Evolutionary conservation across 2,888 invertebrate species (phyloP).

Genomic region (Trypoxylon attenuatum): DNA sequence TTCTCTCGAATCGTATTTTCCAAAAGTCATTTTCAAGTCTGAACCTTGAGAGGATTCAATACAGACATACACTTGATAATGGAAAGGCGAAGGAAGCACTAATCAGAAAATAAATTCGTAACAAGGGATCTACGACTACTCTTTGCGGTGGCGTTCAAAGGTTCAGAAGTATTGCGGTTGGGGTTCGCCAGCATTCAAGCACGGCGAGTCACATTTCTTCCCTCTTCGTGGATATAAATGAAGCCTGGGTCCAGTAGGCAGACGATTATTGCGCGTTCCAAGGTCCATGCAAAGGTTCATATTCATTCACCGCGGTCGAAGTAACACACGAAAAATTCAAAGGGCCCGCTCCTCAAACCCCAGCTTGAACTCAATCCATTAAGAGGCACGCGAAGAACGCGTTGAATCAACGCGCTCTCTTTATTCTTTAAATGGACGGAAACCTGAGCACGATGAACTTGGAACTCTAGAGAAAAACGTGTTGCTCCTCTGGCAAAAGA

Average conservation of each 20-base stretch:
- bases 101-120: neutral
- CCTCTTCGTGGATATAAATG: neutral
- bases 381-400: neutral
- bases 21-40: too few species aligned
- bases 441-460: neutral
- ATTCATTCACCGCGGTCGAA: neutral
- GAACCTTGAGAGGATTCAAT: too few species aligned
- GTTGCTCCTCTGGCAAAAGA: too few species aligned
- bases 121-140: neutral
- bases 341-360: constrained; percentile 2
- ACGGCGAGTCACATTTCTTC: neutral
- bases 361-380: constrained; percentile 10
- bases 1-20: too few species aligned
- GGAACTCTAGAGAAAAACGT: neutral
- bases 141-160: neutral
- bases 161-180: neutral
- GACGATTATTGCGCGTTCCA: neutral
- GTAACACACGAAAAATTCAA: neutral
- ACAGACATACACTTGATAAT: too few species aligned
- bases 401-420: neutral
- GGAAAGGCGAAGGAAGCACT: too few species aligned
- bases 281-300: neutral
- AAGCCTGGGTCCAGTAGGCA: neutral
- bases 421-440: neutral
- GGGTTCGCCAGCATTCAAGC: neutral